A percentile compares a stretch with the other conserved stretches of the same genome.
phyloP scores from a whole-genome alignment of 2,888 invertebrate genomes.

The Erebia epiphron region DNA sequence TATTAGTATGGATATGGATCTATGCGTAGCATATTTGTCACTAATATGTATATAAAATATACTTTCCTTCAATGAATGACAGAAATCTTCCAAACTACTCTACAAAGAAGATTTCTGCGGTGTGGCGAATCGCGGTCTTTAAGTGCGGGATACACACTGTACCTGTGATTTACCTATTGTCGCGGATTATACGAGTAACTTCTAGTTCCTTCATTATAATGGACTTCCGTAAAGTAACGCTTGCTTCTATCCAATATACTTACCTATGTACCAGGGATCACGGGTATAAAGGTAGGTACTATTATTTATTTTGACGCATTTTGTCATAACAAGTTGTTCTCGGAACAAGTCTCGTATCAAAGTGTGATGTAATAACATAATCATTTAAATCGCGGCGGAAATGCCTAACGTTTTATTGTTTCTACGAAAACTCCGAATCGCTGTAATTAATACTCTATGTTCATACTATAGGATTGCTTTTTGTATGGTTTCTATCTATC shows the following conservation, averaged over 20 bases:
- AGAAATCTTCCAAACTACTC: too few species aligned
- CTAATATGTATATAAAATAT: neutral
- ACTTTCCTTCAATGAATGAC: too few species aligned
- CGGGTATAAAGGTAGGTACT: constrained; percentile 3
- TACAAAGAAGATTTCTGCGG: too few species aligned
- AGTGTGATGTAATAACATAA: constrained; percentile 35
- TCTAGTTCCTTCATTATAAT: too few species aligned
- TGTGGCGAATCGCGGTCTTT: too few species aligned
- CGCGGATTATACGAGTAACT: too few species aligned
- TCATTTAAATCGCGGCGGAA: constrained; percentile 32
- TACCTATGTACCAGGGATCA: constrained; percentile 3
- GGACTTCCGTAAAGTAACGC: too few species aligned
- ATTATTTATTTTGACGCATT: constrained; percentile 23
- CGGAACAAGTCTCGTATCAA: constrained; percentile 18
- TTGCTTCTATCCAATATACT: too few species aligned
- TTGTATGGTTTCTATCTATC: neutral
- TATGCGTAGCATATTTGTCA: too few species aligned
- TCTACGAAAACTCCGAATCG: constrained; percentile 14
- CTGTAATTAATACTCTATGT: neutral
- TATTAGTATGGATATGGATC: too few species aligned
- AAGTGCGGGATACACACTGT: too few species aligned
- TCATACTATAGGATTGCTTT: neutral
- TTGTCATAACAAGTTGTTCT: constrained; percentile 22
- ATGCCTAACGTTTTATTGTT: constrained; percentile 30
- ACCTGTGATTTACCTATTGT: too few species aligned